These are phyloP conservation scores for Nyctibius grandis DNA, from an alignment of 2,797 vertebrate genomes.

Conservation along the genomic window DNA sequence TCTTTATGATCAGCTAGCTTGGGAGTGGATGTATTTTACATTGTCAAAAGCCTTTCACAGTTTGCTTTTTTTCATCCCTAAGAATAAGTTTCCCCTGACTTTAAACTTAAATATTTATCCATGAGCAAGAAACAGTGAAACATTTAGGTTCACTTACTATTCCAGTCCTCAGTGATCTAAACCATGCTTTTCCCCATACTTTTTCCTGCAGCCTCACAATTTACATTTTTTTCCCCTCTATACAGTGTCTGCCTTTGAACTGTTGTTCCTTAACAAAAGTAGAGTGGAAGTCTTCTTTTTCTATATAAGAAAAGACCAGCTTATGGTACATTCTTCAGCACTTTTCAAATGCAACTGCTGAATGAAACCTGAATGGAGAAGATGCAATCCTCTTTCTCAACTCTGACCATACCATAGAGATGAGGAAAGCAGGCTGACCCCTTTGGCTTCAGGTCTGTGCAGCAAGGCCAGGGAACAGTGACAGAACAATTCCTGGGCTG, in stretches of 20 bases:
- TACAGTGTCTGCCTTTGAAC: neutral
- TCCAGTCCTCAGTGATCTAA: neutral
- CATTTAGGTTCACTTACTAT: neutral
- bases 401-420: neutral
- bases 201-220: neutral
- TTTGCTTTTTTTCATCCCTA: neutral
- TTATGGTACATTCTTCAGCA: neutral
- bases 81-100: slow-evolving; percentile 19
- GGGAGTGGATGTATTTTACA: slow-evolving; percentile 10
- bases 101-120: slow-evolving; percentile 57
- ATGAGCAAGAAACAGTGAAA: neutral
- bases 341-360: neutral
- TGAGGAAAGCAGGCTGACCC: neutral
- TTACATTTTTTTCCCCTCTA: neutral
- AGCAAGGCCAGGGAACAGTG: neutral
- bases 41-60: slow-evolving; percentile 13
- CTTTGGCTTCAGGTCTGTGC: neutral
- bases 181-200: neutral
- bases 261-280: neutral
- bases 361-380: neutral
- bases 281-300: neutral
- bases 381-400: neutral
- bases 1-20: slow-evolving; percentile 24
- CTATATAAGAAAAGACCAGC: neutral
- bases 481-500: neutral